Percentiles rank a stretch among this genome's conserved stretches.
phyloP scores from a whole-genome alignment of 2,113 vertebrate genomes.

The Muscicapa adusta region DNA sequence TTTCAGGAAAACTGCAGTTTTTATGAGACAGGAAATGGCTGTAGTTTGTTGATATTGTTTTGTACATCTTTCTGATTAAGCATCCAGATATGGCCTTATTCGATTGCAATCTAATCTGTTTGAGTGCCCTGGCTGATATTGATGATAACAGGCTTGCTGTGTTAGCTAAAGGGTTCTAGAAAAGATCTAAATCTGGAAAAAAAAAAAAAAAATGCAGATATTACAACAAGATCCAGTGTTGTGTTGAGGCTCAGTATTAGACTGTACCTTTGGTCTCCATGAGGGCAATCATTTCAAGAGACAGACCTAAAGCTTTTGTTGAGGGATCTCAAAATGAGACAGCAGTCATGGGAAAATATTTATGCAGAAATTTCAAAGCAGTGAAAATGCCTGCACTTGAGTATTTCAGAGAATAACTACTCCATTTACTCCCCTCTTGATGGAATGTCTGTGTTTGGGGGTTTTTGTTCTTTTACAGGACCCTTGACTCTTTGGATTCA shows the following conservation, averaged over 20 bases:
- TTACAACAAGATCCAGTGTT: neutral
- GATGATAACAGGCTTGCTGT: neutral
- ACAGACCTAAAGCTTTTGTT: neutral
- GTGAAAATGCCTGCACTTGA: neutral
- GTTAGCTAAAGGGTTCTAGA: neutral
- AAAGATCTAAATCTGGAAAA: neutral
- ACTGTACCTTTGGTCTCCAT: neutral
- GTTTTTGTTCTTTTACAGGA: neutral
- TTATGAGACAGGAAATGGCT: neutral
- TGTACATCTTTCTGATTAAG: neutral
- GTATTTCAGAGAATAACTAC: neutral
- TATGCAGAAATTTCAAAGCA: neutral
- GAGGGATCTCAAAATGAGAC: neutral
- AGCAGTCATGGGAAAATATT: neutral
- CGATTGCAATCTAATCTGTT: neutral
- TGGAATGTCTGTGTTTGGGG: neutral
- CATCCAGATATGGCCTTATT: neutral
- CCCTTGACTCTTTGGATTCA: neutral
- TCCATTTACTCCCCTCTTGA: neutral
- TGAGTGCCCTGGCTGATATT: neutral
- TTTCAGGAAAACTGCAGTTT: neutral
- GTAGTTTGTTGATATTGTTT: neutral
- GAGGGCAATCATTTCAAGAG: neutral
- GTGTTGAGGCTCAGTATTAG: neutral
- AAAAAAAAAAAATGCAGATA: neutral